Percentiles rank a stretch among this genome's conserved stretches.
phyloP scores from a whole-genome alignment of 1,140 invertebrate genomes.

The Heterodera schachtii region DNA sequence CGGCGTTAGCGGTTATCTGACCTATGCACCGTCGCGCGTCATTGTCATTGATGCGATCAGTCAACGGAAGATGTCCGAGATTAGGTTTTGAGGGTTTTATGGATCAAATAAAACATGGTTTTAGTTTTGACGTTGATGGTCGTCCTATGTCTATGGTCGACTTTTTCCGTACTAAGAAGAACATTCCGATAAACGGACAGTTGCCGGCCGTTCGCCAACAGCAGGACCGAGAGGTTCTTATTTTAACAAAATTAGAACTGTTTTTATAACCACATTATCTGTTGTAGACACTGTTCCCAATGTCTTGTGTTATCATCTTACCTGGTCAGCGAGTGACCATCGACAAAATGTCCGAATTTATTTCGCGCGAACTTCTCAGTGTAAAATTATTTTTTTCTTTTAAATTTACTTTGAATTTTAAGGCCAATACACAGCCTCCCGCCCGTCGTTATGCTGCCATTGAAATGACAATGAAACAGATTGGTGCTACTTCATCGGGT shows the following conservation, averaged over 20 bases:
- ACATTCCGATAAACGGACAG: constrained; percentile 12
- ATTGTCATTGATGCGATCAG: constrained; percentile 34
- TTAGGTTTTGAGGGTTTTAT: constrained; percentile 4
- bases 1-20: constrained; percentile 31
- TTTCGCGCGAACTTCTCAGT: constrained; percentile 37
- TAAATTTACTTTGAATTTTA: background rate
- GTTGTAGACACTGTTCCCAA: constrained; percentile 19
- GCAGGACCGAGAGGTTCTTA: constrained; percentile 11
- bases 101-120: background rate
- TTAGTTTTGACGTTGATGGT: constrained; percentile 24
- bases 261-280: background rate
- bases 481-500: background rate
- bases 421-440: constrained; percentile 19
- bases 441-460: constrained; percentile 11
- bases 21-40: constrained; percentile 34
- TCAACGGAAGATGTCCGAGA: constrained; percentile 9
- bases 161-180: constrained; percentile 21
- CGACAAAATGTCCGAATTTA: constrained; percentile 32
- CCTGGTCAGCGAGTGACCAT: constrained; percentile 34
- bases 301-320: constrained; percentile 20
- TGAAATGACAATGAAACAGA: constrained; percentile 2
- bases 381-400: background rate
- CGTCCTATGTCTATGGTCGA: constrained; percentile 10
- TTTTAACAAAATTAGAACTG: background rate
- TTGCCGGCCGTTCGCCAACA: constrained; percentile 10